phyloP scores from a whole-genome alignment of 2,888 invertebrate genomes.

The Drosophila niveifrons region DNA sequence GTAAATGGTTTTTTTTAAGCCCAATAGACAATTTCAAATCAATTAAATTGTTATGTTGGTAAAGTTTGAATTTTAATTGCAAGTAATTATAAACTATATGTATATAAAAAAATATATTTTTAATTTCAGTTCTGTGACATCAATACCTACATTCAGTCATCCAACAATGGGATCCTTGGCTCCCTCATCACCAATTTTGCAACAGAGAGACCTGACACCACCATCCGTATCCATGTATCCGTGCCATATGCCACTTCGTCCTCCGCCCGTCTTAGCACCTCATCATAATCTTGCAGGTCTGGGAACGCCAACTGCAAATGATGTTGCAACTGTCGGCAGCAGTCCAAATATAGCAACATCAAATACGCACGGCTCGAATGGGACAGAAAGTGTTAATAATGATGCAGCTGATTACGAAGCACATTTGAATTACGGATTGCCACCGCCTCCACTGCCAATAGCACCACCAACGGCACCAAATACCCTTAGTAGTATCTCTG shows the following conservation, averaged over 20 bases:
- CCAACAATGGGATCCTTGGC: constrained; percentile 81
- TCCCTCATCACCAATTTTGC: constrained; percentile 80
- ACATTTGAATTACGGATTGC: constrained; percentile 82
- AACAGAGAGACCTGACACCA: constrained; percentile 83
- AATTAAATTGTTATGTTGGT: no score
- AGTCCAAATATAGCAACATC: constrained; percentile 40
- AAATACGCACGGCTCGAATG: constrained; percentile 18
- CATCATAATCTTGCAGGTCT: constrained; percentile 59
- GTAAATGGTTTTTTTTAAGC: no score
- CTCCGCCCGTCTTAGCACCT: constrained; percentile 75
- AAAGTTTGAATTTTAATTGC: no score
- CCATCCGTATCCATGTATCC: constrained; percentile 84
- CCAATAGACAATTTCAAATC: no score
- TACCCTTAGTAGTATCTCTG: constrained; percentile 8
- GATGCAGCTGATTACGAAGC: constrained; percentile 58
- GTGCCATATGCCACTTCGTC: constrained; percentile 84
- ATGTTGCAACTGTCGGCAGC: constrained; percentile 21
- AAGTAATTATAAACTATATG: neutral
- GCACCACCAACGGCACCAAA: constrained; percentile 59
- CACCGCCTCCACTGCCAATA: constrained; percentile 68
- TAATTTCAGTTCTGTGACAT: constrained; percentile 81
- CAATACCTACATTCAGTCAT: constrained; percentile 84
- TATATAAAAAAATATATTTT: neutral
- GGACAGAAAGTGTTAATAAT: constrained; percentile 21
- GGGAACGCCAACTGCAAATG: constrained; percentile 29